Base-by-base conservation (phyloP, 30 jellyfish, hydroid and myxozoan species). In the Aurelia sp. region DNA sequence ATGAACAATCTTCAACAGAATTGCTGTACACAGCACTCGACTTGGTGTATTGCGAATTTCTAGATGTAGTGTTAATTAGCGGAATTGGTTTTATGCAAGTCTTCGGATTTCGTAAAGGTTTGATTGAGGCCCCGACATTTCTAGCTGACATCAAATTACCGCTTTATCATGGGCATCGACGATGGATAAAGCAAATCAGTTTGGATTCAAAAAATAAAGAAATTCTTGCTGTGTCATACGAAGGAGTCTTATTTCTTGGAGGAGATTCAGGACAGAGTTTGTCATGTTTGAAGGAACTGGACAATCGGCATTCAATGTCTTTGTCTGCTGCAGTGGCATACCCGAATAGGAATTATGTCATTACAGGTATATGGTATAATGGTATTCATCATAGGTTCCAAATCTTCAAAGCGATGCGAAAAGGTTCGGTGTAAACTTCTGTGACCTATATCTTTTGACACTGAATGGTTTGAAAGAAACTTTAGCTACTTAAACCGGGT, bases 221-320 rank as follows among this genome's bases (percentile, higher is more conserved):
- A 67, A 70, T 87, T 8, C 89, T 96, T 44, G 98, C 97, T 18
- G 87, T 91, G 20, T 75, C 97, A 72, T 85, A 67, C 22, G 84
- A 80, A 30, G 98, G 85, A 2, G 53, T 96, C 8, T 90, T 76
- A 57, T 90, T 90, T 61, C 57, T 96, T 38, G 76, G 83, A 8
- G 86, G 86, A 12, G 77, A 21, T 4, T 38, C 78, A 10, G 72
- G 62, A 27, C 67, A 84, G 8, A 67, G 65, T 24, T 11, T 77
- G 78, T n/a, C 30, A 10, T 77, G 91, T 71, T 74, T 13, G n/a
- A 38, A 58, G 24, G 81, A 87, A 33, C 55, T 86, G 30, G 92
- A 86, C 65, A 96, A 96, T 72, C 92, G 97, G 30, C 98, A 96
- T 62, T 27, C 89, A n/a, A 81, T 78, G 66, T 84, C 98, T 13